Evolutionary conservation across 2,888 invertebrate genomes (phyloP).

Genomic region (Bruchidius siliquastri): DNA sequence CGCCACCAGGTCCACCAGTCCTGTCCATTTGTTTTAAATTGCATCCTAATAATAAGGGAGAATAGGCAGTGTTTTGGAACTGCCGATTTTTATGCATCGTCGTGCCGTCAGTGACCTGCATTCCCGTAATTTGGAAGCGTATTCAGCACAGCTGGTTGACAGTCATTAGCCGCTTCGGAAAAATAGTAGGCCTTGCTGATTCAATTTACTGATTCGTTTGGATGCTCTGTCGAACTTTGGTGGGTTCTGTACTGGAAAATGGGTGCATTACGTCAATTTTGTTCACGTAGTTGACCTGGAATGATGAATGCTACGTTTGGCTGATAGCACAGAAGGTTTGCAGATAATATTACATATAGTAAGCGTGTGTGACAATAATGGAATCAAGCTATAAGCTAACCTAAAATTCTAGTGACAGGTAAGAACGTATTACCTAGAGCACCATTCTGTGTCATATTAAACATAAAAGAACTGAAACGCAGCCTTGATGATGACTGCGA

Average conservation of each 20-base stretch:
- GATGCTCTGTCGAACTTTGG: background rate
- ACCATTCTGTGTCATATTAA: too few species aligned
- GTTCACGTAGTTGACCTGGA: background rate
- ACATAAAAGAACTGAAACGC: too few species aligned
- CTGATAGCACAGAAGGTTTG: too few species aligned
- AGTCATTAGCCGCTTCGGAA: background rate
- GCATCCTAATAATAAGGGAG: background rate
- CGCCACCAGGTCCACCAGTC: background rate
- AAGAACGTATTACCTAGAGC: too few species aligned
- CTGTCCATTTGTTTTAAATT: background rate
- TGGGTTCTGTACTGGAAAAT: background rate
- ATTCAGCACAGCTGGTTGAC: background rate
- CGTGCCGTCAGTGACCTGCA: background rate
- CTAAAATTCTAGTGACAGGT: too few species aligned
- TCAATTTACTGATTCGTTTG: background rate
- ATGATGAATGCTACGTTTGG: too few species aligned
- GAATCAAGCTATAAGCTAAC: too few species aligned
- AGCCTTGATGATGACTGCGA: too few species aligned
- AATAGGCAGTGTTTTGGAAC: background rate
- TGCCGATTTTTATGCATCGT: background rate
- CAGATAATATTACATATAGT: too few species aligned
- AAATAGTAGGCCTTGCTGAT: background rate
- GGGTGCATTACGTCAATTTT: background rate
- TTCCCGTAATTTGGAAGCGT: background rate
- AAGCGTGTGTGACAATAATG: too few species aligned